Percentiles rank a stretch among this genome's conserved stretches.
Conservation (phyloP, 2,888 invertebrate genomes). For the Polyploca ridens region DNA sequence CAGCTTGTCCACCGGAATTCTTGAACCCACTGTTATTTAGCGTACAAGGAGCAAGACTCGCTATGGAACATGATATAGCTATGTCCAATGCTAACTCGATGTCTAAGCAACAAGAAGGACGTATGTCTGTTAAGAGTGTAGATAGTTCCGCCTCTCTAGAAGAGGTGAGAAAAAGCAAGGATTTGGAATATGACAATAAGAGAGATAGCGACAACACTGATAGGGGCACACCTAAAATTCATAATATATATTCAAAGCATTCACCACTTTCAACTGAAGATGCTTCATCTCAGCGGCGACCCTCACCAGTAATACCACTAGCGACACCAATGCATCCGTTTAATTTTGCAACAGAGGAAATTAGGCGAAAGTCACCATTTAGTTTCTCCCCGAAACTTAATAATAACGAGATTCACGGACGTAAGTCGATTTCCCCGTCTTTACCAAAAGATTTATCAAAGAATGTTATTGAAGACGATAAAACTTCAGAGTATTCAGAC, state of each 20-base stretch:
- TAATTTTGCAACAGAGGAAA: conserved; percentile 63
- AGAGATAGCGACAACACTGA: conserved; percentile 68
- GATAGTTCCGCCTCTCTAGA: conserved; percentile 76
- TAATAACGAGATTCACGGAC: conserved; percentile 58
- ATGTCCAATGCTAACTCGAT: conserved; percentile 82
- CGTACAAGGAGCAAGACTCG: conserved; percentile 78
- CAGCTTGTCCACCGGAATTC: conserved; percentile 85
- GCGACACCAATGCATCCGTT: conserved; percentile 64
- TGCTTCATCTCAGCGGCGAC: conserved; percentile 85
- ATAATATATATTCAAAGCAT: conserved; percentile 78
- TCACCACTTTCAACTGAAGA: conserved; percentile 89
- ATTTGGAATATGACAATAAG: conserved; percentile 63
- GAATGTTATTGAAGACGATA: conserved; percentile 58
- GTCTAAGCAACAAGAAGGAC: conserved; percentile 77
- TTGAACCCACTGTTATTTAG: conserved; percentile 88
- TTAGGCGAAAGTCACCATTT: conserved; percentile 69
- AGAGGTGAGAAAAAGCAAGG: conserved; percentile 67
- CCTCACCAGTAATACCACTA: conserved; percentile 87
- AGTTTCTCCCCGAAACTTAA: conserved; percentile 65
- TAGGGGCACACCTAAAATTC: conserved; percentile 82
- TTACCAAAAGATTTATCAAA: conserved; percentile 72
- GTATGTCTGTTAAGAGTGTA: conserved; percentile 75
- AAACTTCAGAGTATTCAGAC: conserved; percentile 66
- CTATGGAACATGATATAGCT: conserved; percentile 80
- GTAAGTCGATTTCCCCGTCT: conserved; percentile 57